Percentiles rank a stretch among this genome's conserved stretches.
Evolutionary conservation across 2,888 invertebrate species (phyloP).

Genomic region (Vesta saturnalis): DNA sequence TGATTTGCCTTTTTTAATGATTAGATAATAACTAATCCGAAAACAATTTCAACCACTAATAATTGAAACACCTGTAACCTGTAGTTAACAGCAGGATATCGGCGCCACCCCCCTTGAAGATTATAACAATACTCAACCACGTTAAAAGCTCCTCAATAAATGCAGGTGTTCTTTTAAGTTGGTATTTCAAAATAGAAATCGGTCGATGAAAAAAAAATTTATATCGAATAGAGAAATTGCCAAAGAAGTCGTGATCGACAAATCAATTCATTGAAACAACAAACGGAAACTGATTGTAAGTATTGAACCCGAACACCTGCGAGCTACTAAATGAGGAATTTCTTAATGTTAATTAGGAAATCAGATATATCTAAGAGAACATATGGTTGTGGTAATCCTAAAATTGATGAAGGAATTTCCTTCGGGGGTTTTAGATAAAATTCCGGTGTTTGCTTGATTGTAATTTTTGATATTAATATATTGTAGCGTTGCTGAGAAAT

Average conservation of each 20-base stretch:
- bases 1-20: too few species aligned
- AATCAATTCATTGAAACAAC: slow-evolving; percentile 46
- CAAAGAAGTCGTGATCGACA: slow-evolving; percentile 50
- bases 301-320: slow-evolving; percentile 54
- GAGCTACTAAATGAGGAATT: slow-evolving; percentile 43
- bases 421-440: background rate
- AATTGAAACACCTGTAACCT: slow-evolving; percentile 54
- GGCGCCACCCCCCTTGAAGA: slow-evolving; percentile 56
- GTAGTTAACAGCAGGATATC: slow-evolving; percentile 46
- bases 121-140: slow-evolving; percentile 44
- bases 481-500: background rate
- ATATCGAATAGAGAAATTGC: slow-evolving; percentile 15
- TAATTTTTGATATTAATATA: background rate
- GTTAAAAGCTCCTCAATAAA: slow-evolving; percentile 31
- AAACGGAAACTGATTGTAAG: slow-evolving; percentile 48
- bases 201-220: slow-evolving; percentile 42
- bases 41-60: slow-evolving; percentile 44
- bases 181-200: background rate
- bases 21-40: background rate
- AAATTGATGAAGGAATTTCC: slow-evolving; percentile 13
- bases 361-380: slow-evolving; percentile 39
- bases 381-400: slow-evolving; percentile 33
- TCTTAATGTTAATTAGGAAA: slow-evolving; percentile 48
- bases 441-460: background rate
- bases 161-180: slow-evolving; percentile 53